Evolutionary conservation across 2,888 invertebrate genomes (phyloP).

Genomic region (Agrilus biguttatus): DNA sequence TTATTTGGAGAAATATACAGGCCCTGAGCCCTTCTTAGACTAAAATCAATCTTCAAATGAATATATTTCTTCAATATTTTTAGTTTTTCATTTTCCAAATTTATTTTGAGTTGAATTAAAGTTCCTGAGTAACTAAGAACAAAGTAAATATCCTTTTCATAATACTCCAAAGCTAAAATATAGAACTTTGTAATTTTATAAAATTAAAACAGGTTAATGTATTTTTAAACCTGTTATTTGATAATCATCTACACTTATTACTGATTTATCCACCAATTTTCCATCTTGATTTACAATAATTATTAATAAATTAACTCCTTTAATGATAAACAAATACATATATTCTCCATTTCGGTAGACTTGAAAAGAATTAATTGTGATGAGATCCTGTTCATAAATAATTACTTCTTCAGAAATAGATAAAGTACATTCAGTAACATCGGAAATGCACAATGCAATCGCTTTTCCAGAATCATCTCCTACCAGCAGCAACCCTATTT

Average conservation of each 20-base stretch:
- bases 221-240: no score
- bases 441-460: conserved; percentile 16
- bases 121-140: conserved; percentile 19
- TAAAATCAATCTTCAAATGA: conserved; percentile 19
- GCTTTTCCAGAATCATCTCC: conserved; percentile 21
- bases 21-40: conserved; percentile 19
- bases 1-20: conserved; percentile 20
- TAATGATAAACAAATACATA: conserved; percentile 18
- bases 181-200: no score
- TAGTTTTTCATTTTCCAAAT: conserved; percentile 16
- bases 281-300: conserved; percentile 18
- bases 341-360: conserved; percentile 14
- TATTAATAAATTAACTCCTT: conserved; percentile 19
- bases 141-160: conserved; percentile 16
- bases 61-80: conserved; percentile 16
- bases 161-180: conserved; percentile 19
- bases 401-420: conserved; percentile 9
- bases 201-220: no score
- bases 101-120: conserved; percentile 20
- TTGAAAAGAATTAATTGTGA: conserved; percentile 19
- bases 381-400: conserved; percentile 16
- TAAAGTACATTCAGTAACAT: conserved; percentile 13
- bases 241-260: no score
- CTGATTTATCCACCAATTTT: conserved; percentile 7
- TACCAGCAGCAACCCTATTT: conserved; percentile 14